Evolutionary conservation across 2,797 vertebrate genomes (phyloP), one percentile per base, ranked within the genome.

Genomic region (Galagoides demidoff): DNA sequence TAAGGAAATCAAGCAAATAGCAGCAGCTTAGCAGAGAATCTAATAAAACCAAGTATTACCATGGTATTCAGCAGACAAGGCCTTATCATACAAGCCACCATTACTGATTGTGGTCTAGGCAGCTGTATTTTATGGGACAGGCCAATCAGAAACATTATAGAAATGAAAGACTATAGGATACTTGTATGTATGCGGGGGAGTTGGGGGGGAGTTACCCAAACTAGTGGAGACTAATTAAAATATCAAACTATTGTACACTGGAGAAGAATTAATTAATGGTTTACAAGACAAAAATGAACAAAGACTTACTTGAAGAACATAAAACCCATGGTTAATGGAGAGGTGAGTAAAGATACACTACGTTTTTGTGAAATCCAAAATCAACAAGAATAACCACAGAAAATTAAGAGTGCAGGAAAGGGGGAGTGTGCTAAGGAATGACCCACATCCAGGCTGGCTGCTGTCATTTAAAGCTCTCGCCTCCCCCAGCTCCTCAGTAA

Each of bases 211-310:
- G 8, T 27, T 29, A 57, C 27, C 11, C 10, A 68, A 25, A 79
- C 37, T 27, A 14, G 14, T 31, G 61, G 59, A 79, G 57, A 85
- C 12, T 55, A 14, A 4, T 70, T 81, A 89, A 70, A 61, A 29
- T 59, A 45, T 71, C 57, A 94, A 94, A 31, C 31, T 66, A 39
- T 59, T 17, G 57, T 55, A 70, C 25, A 85, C 70, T 76, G 39
- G 55, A 92, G 34, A 63, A 76, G 20, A 94, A 85, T 61, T 68
- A 85, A 64, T 83, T 5, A 81, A 22, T 55, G 83, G 61, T 29
- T 90, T 81, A 52, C 14, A 34, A 64, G n/a, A 52, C 5, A 81
- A 78, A 84, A 85, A 66, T 8, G 7, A 89, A 61, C 52, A 64
- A 27, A 19, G 49, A 6, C 55, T 59, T 88, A 70, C 16, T 61